These are phyloP conservation scores for Microcebus murinus DNA, from an alignment of 2,113 vertebrate species.

Conservation along the genomic window DNA sequence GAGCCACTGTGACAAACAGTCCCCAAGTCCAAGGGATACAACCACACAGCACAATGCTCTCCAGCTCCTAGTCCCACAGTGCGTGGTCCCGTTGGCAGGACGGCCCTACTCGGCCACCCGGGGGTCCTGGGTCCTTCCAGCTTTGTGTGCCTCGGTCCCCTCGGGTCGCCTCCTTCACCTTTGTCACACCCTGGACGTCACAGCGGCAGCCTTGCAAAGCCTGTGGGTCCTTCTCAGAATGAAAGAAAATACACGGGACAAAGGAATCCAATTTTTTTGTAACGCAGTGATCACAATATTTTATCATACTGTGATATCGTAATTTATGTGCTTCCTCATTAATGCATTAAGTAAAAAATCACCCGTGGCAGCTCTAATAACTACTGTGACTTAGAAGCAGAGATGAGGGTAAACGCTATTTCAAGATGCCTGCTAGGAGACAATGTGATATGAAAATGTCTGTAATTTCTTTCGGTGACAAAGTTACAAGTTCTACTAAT, in stretches of 20 bases:
- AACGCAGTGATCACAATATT: neutral
- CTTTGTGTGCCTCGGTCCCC: neutral
- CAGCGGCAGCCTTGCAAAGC: neutral
- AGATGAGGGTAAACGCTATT: neutral
- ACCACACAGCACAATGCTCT: neutral
- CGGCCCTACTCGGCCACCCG: neutral
- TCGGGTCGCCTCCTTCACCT: too few relatives aligned
- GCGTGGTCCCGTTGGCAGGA: fast-evolving
- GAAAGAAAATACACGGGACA: neutral
- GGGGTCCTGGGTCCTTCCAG: neutral
- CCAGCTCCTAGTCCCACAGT: too few relatives aligned
- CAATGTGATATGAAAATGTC: neutral
- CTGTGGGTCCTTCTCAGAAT: neutral
- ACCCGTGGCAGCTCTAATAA: neutral
- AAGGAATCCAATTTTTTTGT: neutral
- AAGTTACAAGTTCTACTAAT: neutral
- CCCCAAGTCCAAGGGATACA: neutral
- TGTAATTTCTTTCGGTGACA: neutral
- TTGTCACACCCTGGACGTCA: neutral
- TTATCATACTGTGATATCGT: neutral
- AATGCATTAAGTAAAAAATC: neutral
- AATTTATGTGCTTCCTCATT: neutral
- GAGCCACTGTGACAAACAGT: neutral
- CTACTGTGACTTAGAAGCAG: neutral
- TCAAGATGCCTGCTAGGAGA: neutral